Conservation (phyloP, 2,113 vertebrate species). For the Strix uralensis region DNA sequence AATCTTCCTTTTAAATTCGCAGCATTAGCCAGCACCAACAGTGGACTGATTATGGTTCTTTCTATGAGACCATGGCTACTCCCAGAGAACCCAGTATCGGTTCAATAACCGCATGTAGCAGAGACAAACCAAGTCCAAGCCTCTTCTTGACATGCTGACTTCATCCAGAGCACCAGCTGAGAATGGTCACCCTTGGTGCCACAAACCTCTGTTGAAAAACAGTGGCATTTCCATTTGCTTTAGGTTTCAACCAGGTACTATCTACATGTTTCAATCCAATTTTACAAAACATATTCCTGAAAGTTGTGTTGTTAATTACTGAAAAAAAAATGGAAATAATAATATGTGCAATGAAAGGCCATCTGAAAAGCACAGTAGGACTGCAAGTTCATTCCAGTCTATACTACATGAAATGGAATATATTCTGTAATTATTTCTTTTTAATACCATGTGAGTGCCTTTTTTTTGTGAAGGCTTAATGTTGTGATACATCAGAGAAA, state of each 20-base stretch:
- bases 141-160: background rate
- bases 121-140: background rate
- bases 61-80: background rate
- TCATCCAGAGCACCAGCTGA: background rate
- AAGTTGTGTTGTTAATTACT: background rate
- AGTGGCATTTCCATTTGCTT: background rate
- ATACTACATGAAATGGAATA: background rate
- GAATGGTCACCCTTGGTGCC: background rate
- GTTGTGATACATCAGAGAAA: background rate
- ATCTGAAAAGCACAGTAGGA: background rate
- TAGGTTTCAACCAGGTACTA: background rate
- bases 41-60: background rate
- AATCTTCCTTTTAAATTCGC: background rate
- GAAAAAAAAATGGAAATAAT: background rate
- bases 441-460: background rate
- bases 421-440: background rate
- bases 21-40: background rate
- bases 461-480: background rate
- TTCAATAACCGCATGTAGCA: background rate
- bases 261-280: background rate
- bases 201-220: accelerated
- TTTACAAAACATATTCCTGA: background rate
- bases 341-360: background rate
- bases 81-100: background rate
- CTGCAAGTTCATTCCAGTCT: background rate